phyloP scores from a whole-genome alignment of 2,888 invertebrate species.

The Chromoteleia sp. region DNA sequence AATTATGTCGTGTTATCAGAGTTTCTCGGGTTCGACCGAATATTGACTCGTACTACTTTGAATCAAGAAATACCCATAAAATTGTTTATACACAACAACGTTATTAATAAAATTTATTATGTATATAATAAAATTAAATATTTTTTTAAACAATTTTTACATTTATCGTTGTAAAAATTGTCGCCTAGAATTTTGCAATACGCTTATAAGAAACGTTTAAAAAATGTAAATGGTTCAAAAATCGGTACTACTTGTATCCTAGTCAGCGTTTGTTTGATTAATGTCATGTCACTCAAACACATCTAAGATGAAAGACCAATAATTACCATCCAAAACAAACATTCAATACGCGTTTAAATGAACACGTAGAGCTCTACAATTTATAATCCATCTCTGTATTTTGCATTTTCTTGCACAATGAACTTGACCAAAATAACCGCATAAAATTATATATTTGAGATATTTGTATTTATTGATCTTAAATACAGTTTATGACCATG shows the following conservation, averaged over 20 bases:
- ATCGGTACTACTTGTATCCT: slow-evolving; percentile 2
- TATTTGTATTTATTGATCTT: slow-evolving; percentile 6
- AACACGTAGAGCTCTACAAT: slow-evolving; percentile 14
- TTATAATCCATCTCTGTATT: slow-evolving; percentile 29
- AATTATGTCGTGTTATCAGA: background rate
- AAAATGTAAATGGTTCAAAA: slow-evolving; percentile 5
- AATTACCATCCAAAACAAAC: slow-evolving; percentile 49
- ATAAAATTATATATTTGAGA: background rate
- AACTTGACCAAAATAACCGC: slow-evolving; percentile 30
- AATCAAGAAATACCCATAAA: slow-evolving; percentile 14
- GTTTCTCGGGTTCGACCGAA: slow-evolving; percentile 18
- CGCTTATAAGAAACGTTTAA: background rate
- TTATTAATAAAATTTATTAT: too few relatives aligned
- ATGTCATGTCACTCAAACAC: slow-evolving; percentile 38
- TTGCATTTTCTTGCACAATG: slow-evolving; percentile 18
- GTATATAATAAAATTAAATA: too few relatives aligned
- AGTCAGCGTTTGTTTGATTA: slow-evolving; percentile 32
- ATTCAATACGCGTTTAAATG: slow-evolving; percentile 24
- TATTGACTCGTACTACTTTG: slow-evolving; percentile 32
- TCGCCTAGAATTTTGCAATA: too few relatives aligned
- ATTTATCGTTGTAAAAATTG: too few relatives aligned
- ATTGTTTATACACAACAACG: background rate
- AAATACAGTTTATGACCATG: background rate
- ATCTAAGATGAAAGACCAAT: slow-evolving; percentile 42
- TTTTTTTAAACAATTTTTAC: too few relatives aligned